Percentiles rank a stretch among this genome's conserved stretches.
Evolutionary conservation across 2,797 vertebrate species (phyloP).

Genomic region (Spheniscus humboldti): DNA sequence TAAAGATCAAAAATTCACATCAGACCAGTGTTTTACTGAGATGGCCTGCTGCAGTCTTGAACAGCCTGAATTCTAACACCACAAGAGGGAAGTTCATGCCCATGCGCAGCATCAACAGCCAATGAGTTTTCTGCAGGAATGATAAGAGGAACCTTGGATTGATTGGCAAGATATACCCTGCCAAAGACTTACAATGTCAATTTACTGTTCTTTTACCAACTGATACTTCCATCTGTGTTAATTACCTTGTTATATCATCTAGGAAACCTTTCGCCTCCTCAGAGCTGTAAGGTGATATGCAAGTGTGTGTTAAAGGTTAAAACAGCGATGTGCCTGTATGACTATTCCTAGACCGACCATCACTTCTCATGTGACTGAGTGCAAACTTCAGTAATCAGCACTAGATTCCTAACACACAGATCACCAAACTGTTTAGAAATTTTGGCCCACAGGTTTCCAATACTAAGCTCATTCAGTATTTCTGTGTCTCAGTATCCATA

Average conservation of each 20-base stretch:
- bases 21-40: not conserved
- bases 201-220: not conserved
- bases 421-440: not conserved
- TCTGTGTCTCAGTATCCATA: not conserved
- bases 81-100: not conserved
- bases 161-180: not conserved
- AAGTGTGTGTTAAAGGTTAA: not conserved
- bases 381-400: not conserved
- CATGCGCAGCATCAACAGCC: not conserved
- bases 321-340: not conserved
- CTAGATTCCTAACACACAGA: not conserved
- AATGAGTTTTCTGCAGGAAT: not conserved
- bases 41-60: not conserved
- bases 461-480: not conserved
- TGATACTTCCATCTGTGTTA: not conserved
- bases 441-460: not conserved
- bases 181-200: not conserved
- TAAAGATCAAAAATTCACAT: not conserved
- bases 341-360: not conserved
- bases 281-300: not conserved
- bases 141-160: not conserved
- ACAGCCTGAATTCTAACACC: not conserved
- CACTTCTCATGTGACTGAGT: accelerated
- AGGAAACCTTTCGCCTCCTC: not conserved
- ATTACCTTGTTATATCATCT: not conserved